These are phyloP conservation scores for Diaphora mendica DNA, from an alignment of 2,888 invertebrate species.

Conservation along the genomic window DNA sequence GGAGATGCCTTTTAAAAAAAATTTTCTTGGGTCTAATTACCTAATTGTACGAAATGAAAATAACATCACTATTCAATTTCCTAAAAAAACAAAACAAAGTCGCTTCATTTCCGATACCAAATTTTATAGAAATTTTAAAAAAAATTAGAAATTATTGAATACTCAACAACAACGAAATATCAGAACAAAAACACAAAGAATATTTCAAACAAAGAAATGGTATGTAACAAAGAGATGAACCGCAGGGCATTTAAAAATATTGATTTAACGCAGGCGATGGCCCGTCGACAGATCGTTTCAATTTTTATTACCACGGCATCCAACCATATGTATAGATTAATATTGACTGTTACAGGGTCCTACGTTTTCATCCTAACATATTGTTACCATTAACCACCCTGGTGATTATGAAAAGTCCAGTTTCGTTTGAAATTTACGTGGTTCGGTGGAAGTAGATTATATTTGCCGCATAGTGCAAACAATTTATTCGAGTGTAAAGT, in stretches of 20 bases:
- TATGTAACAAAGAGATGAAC: slow-evolving; percentile 25
- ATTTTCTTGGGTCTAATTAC: too few species aligned
- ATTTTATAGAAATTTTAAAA: background rate
- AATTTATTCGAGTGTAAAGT: too few species aligned
- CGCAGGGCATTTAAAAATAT: slow-evolving; percentile 37
- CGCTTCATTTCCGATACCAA: background rate
- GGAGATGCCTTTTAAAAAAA: too few species aligned
- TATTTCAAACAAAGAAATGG: slow-evolving; percentile 23
- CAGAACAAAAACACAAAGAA: slow-evolving; percentile 4
- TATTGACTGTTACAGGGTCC: slow-evolving; percentile 24
- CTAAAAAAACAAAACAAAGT: background rate
- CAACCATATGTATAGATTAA: slow-evolving; percentile 26
- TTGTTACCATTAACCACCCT: background rate
- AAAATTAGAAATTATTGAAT: background rate
- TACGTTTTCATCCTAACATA: background rate
- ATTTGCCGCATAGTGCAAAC: too few species aligned
- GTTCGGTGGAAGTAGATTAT: background rate
- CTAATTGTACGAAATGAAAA: too few species aligned
- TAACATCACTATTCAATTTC: too few species aligned
- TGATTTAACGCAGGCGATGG: slow-evolving; percentile 45
- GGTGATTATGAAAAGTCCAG: background rate
- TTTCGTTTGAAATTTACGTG: background rate
- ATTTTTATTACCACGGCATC: slow-evolving; percentile 39
- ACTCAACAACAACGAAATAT: background rate
- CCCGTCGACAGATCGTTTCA: slow-evolving; percentile 44